Evolutionary conservation across 1,140 invertebrate species (phyloP), one percentile per base, ranked within the genome.

Genomic region (Muscidifurax raptorellus): DNA sequence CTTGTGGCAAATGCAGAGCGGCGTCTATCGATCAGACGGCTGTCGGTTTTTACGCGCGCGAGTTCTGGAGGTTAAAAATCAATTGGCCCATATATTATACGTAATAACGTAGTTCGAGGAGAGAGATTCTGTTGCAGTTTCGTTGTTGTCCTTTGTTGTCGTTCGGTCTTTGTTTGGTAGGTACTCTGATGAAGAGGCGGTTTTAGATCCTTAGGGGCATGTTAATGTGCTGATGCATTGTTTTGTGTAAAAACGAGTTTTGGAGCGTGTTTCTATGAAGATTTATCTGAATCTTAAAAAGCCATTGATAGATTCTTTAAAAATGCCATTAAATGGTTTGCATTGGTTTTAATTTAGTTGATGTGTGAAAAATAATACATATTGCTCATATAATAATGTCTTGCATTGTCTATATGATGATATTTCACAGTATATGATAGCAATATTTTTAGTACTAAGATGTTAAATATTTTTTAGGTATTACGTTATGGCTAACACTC

Each of bases 381-480:
- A 59, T 7, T 59, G 44, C 10, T 40, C 15, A 1, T 13, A 15
- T 3, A 47, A 47, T 18, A n/a, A n/a, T 18, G 44, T 2, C 44
- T 47, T 40, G 36, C 9, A 40, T 40, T 40, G 36, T 40, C 36
- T 40, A 10, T 6, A 40, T 40, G 7, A 40, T 40, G 36, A 40
- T 40, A 40, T 10, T 47, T 47, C 2, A 2, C 44, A 47, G 4
- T 4, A 12, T 12, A 3, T 13, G 44, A 18, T 22, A 66, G 9
- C 28, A 74, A 74, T 75, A 75, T 44, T 44, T 22, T 15, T 10
- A 75, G 7, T 52, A 52, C 1, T 47, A 47, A 52, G 2, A 76
- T 44, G n/a, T 52, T 76, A 18, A 3, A 76, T 76, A 32, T 96
- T 95, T 10, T 75, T 59, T 28, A 84, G 69, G 22, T 74, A 80